Base-by-base conservation (phyloP, 2,113 vertebrate species). In the Hippocampus guttulatus region DNA sequence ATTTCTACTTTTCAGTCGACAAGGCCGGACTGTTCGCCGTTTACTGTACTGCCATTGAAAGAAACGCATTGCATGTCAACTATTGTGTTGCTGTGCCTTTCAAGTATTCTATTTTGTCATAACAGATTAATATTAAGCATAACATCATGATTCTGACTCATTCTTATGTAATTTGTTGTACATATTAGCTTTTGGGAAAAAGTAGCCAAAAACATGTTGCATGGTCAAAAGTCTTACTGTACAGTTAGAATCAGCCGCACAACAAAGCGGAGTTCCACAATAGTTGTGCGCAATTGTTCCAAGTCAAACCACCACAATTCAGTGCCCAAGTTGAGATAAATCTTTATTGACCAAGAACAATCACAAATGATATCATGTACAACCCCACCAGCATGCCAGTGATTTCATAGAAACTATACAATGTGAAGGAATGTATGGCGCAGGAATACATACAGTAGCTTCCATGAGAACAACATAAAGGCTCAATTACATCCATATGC, bases 61-160 rank as follows among this genome's bases (percentile, higher is more conserved):
- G 16, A 64, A 66, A 64, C 75, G 64, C 73, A 55, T 11, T 86
- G 87, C 89, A 92, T 92, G 90, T 88, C 75, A 75, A 83, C 76
- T 83, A 88, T 88, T 91, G 91, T 87, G 82, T 89, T 81, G 87
- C 87, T 78, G 90, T 91, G 90, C 91, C 90, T 91, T 91, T 89
- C 83, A 74, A 85, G 88, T 89, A 75, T 88, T 92, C 82, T 86
- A 85, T 89, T 90, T 91, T 88, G 84, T 84, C 90, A 86, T 78
- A 81, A 84, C 75, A 79, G 81, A 80, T 66, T 51, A 81, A 77
- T 71, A 79, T 85, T 76, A 69, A 79, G 76, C 77, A 84, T 82
- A 79, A 88, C 87, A 85, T 82, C 15, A 58, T 30, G 27, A 61
- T 61, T 61, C 16, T 61, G 58, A 8, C 58, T 18, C 1, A 58